Conservation (phyloP, 1,140 invertebrate species). For the Sycobia sp. region DNA sequence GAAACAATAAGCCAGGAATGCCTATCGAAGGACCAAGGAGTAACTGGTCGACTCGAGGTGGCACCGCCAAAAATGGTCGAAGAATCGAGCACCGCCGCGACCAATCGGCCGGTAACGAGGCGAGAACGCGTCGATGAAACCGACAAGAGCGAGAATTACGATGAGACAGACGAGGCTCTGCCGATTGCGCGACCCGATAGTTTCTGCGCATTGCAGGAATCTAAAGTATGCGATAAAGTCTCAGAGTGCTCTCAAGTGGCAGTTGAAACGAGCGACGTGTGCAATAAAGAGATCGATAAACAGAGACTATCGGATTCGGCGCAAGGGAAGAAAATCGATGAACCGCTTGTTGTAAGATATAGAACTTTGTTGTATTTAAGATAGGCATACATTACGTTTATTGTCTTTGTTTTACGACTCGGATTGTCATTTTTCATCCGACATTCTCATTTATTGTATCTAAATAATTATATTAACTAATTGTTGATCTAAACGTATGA, state of each 20-base stretch:
- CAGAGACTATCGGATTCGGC: slow-evolving; percentile 23
- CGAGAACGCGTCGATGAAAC: neutral
- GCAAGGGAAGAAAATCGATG: slow-evolving; percentile 38
- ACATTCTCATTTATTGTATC: too few species aligned
- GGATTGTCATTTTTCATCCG: too few species aligned
- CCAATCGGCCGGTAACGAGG: neutral
- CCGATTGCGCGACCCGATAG: slow-evolving; percentile 23
- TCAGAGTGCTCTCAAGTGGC: slow-evolving; percentile 22
- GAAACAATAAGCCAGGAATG: slow-evolving; percentile 20
- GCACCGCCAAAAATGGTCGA: slow-evolving; percentile 24
- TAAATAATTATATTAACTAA: too few species aligned
- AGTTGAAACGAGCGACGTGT: neutral
- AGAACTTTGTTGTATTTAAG: too few species aligned
- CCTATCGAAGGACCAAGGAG: neutral
- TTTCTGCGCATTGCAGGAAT: neutral
- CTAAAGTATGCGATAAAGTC: slow-evolving; percentile 21
- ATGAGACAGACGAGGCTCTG: slow-evolving; percentile 28
- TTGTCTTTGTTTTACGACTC: too few species aligned
- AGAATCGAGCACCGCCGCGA: slow-evolving; percentile 8
- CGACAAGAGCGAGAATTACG: neutral
- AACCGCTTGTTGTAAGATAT: slow-evolving; percentile 16
- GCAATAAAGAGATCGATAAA: slow-evolving; percentile 25
- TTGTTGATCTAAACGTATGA: too few species aligned
- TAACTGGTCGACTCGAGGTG: slow-evolving; percentile 5
- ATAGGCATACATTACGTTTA: too few species aligned